Evolutionary conservation across 2,888 invertebrate genomes (phyloP), one percentile per base, ranked within the genome.

Genomic region (Tetragonisca angustula): DNA sequence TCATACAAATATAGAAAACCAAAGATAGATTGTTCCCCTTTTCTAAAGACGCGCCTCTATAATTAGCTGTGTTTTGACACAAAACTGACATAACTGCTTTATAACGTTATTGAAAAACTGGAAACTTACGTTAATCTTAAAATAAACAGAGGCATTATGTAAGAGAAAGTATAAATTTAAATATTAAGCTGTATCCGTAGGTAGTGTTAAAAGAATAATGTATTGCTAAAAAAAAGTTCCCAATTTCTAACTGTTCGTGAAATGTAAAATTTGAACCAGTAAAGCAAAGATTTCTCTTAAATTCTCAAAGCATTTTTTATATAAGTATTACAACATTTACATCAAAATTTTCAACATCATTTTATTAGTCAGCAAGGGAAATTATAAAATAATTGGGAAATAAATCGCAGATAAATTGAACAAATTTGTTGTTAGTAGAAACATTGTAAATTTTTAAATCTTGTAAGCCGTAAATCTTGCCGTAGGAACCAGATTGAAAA

Each of bases 21-120:
- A 83, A 84, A 84, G 83, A 84, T 84, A 84, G 83, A 84, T 84
- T 84, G 83, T 84, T 78, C 83, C 83, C 83, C 83, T 84, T 83
- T 83, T 74, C 83, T 70, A 61, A 84, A 83, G 78, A 78, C 77
- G 83, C 70, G 6, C 21, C 65, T 64, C 83, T 84, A 84, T 78
- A 84, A 73, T 84, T 84, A 84, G 74, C 83, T 36, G 70, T 83
- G 83, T 83, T 84, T 84, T 83, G 83, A 83, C 77, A 78, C 72
- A 73, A 82, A 76, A 76, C 83, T 83, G 83, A 83, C 83, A 83
- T 71, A 83, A 83, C 71, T 82, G 83, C 76, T 76, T 67, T 68
- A 82, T 71, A 76, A 56, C 62, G 21, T 49, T n/a, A 67, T 71
- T 43, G 56, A 24, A 68, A 52, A 83, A 72, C 65, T 32, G 64